Percentiles rank a stretch among this genome's conserved stretches.
Evolutionary conservation across 30 jellyfish, hydroid and myxozoan species (phyloP).

Genomic region (Aurelia aurita complex sp. Pacific): DNA sequence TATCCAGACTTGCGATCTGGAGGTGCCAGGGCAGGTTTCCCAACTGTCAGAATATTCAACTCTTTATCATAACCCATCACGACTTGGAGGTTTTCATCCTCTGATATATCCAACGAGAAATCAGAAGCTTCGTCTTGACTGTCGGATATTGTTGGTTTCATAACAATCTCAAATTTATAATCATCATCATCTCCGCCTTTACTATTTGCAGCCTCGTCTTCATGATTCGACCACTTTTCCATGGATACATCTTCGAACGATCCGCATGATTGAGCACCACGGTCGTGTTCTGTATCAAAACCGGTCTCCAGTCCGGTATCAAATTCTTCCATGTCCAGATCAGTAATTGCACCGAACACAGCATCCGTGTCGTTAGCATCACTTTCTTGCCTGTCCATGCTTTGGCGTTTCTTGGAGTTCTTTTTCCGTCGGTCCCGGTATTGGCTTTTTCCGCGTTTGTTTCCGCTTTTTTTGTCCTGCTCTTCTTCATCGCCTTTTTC

Average conservation of each 20-base stretch:
- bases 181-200: neutral
- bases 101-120: constrained; percentile 49
- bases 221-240: constrained; percentile 1
- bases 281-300: constrained; percentile 39
- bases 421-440: constrained; percentile 7
- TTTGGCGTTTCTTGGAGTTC: neutral
- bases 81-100: constrained; percentile 52
- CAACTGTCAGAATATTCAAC: constrained; percentile 14
- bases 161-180: constrained; percentile 40
- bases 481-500: neutral
- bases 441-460: neutral
- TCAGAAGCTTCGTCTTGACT: constrained; percentile 42
- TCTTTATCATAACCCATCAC: constrained; percentile 53
- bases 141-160: constrained; percentile 41
- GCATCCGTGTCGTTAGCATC: constrained; percentile 62
- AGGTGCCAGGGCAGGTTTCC: constrained; percentile 6
- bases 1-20: constrained; percentile 54
- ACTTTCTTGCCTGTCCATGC: constrained; percentile 28
- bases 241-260: constrained; percentile 37
- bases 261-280: neutral
- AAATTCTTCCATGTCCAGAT: constrained; percentile 50
- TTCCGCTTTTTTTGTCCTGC: neutral
- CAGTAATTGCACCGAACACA: constrained; percentile 57
- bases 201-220: neutral
- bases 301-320: constrained; percentile 66